phyloP scores from a whole-genome alignment of 1,140 invertebrate genomes.

The Pomacea maculata region DNA sequence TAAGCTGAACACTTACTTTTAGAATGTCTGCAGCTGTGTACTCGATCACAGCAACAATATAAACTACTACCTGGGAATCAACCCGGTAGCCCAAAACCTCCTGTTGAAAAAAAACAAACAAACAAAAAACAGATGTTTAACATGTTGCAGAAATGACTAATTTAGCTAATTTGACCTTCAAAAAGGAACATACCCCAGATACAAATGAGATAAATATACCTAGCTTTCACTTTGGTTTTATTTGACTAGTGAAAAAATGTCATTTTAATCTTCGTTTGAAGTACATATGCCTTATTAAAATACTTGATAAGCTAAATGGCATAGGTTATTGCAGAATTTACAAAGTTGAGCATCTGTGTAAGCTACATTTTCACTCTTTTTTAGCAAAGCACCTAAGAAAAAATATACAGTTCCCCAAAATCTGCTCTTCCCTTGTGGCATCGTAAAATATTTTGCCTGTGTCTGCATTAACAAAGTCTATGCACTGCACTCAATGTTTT shows the following conservation, averaged over 20 bases:
- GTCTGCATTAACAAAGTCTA: too few species aligned
- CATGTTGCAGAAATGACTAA: not conserved
- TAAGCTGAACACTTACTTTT: conserved; percentile 71
- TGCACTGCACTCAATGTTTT: too few species aligned
- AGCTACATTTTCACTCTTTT: too few species aligned
- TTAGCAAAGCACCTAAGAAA: too few species aligned
- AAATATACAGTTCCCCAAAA: too few species aligned
- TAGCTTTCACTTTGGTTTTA: not conserved
- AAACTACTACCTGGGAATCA: conserved; percentile 88
- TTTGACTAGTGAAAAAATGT: not conserved
- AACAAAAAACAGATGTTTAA: not conserved
- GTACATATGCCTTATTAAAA: too few species aligned
- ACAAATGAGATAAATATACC: conserved; percentile 1
- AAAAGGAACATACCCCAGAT: not conserved
- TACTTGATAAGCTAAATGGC: too few species aligned
- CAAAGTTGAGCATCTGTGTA: too few species aligned
- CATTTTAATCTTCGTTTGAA: too few species aligned
- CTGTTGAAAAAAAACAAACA: conserved; percentile 66
- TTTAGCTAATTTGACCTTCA: not conserved
- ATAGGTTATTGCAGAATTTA: too few species aligned
- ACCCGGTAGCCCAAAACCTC: conserved; percentile 94
- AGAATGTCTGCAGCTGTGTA: conserved; percentile 96
- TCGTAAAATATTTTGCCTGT: too few species aligned
- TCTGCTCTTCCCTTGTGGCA: too few species aligned
- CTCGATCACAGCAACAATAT: conserved; percentile 92